Evolutionary conservation across 2,113 vertebrate genomes (phyloP).

Genomic region (Pedetes capensis): DNA sequence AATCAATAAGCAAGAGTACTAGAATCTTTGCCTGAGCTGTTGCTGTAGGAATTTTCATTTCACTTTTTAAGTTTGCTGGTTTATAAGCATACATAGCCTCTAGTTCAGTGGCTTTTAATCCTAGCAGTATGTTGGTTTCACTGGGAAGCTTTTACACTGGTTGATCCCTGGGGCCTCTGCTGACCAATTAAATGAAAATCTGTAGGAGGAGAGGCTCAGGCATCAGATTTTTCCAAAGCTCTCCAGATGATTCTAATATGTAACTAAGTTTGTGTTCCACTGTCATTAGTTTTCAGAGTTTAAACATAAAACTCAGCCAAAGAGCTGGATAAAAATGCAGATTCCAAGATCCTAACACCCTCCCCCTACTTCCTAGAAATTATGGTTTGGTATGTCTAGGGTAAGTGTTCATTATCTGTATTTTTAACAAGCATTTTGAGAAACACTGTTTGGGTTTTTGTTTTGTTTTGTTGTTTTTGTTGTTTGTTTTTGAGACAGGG

Average conservation of each 20-base stretch:
- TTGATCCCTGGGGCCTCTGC: not conserved
- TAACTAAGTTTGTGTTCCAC: not conserved
- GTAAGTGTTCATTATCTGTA: not conserved
- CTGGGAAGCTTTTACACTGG: slow-evolving; percentile 1
- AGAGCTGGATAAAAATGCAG: not conserved
- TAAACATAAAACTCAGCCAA: not conserved
- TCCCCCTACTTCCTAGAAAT: not conserved
- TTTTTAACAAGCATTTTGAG: slow-evolving; percentile 43
- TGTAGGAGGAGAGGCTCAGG: not conserved
- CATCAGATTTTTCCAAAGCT: not conserved
- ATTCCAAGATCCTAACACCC: not conserved
- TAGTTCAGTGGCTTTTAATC: not conserved
- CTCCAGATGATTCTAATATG: not conserved
- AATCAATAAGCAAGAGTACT: not conserved
- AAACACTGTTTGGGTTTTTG: slow-evolving; percentile 2
- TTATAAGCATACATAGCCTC: slow-evolving; percentile 1
- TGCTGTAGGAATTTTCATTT: not conserved
- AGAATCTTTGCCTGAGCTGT: not conserved
- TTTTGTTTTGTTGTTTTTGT: no score
- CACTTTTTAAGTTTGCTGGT: not conserved
- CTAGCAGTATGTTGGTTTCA: not conserved
- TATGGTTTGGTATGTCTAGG: not conserved
- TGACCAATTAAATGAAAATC: slow-evolving; percentile 12
- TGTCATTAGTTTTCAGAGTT: not conserved
- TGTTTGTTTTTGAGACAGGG: no score